These are phyloP conservation scores for Epistrophe grossulariae DNA, from an alignment of 2,888 invertebrate species.

Conservation along the genomic window DNA sequence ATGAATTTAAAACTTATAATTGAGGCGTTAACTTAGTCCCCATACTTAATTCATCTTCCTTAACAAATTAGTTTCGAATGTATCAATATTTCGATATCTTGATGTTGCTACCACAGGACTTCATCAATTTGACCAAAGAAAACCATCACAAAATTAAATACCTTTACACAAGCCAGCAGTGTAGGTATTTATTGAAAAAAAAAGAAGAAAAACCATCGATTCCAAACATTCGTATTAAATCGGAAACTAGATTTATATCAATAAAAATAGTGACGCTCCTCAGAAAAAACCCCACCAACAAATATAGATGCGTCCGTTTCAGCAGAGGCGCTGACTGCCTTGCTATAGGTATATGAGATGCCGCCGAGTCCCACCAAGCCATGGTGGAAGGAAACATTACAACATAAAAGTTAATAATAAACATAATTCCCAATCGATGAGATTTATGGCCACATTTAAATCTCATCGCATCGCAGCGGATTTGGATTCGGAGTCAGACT, in stretches of 20 bases:
- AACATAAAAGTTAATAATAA: constrained; percentile 76
- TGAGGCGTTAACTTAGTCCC: background rate
- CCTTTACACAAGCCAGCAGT: constrained; percentile 47
- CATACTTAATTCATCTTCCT: background rate
- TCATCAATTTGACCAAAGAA: background rate
- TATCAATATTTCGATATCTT: background rate
- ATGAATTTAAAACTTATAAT: background rate
- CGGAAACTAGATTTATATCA: constrained; percentile 69
- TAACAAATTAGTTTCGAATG: background rate
- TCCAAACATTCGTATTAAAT: constrained; percentile 31
- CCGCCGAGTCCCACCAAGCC: constrained; percentile 21
- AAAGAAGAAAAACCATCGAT: constrained; percentile 27
- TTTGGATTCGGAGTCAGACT: constrained; percentile 29
- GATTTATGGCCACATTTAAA: constrained; percentile 75
- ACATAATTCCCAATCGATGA: constrained; percentile 75
- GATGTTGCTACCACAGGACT: constrained; percentile 1
- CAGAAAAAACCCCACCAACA: constrained; percentile 35
- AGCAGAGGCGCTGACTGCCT: constrained; percentile 13
- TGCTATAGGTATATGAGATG: background rate
- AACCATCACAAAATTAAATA: constrained; percentile 26
- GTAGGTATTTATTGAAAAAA: constrained; percentile 5
- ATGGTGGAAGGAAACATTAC: constrained; percentile 70
- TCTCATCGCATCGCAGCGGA: constrained; percentile 59
- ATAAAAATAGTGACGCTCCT: constrained; percentile 36
- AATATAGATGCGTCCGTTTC: background rate